phyloP scores from a whole-genome alignment of 2,797 vertebrate species.

The Trematocara caparti region DNA sequence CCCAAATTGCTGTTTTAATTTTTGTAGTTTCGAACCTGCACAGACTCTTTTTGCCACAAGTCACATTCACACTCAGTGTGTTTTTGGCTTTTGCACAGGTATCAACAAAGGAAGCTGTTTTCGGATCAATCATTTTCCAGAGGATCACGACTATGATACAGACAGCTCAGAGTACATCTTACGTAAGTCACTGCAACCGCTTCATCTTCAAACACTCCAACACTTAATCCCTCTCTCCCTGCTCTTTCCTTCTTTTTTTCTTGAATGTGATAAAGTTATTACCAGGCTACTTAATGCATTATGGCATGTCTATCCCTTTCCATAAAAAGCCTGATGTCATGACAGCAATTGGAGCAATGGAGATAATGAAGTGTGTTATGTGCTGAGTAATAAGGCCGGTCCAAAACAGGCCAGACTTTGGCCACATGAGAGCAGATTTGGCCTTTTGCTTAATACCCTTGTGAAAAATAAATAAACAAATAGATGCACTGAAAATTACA shows the following conservation, averaged over 20 bases:
- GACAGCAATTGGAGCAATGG: slow-evolving; percentile 24
- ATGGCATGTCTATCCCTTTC: slow-evolving; percentile 27
- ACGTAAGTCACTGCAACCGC: slow-evolving; percentile 82
- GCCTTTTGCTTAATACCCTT: background rate
- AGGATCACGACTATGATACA: slow-evolving; percentile 96
- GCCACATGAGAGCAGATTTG: background rate
- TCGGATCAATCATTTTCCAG: slow-evolving; percentile 98
- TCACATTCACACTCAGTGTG: background rate
- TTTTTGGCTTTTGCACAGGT: slow-evolving; percentile 73
- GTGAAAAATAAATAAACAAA: background rate
- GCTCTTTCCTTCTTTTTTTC: background rate
- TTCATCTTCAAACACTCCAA: slow-evolving; percentile 30
- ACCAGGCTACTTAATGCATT: slow-evolving; percentile 40
- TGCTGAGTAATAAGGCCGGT: background rate
- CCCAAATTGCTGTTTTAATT: background rate
- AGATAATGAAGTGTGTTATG: slow-evolving; percentile 17
- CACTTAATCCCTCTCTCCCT: slow-evolving; percentile 20
- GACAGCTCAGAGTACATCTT: slow-evolving; percentile 98
- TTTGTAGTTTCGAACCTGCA: background rate
- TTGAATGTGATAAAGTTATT: slow-evolving; percentile 33
- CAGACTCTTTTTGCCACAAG: background rate
- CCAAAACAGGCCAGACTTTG: slow-evolving; percentile 3
- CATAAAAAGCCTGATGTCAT: slow-evolving; percentile 50
- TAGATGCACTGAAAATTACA: background rate
- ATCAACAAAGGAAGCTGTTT: slow-evolving; percentile 96